Conservation (phyloP, 2,797 vertebrate genomes). For the Antennarius maculatus region DNA sequence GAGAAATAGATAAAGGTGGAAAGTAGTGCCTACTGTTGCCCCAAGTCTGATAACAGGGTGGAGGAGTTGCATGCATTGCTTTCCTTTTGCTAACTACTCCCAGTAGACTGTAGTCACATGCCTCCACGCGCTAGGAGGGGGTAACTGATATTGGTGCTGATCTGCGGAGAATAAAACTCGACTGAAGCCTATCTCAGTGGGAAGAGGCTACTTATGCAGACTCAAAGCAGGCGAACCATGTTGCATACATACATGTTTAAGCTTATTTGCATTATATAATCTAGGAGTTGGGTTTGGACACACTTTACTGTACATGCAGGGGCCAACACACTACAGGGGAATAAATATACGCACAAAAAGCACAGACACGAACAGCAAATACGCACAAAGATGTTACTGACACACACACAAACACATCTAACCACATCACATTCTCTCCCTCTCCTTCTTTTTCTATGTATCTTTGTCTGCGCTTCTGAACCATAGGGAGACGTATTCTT, state of each 20-base stretch:
- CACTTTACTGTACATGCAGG: conserved; percentile 18
- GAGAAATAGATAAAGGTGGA: conserved; percentile 57
- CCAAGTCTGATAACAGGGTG: conserved; percentile 59
- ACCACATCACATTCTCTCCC: conserved; percentile 34
- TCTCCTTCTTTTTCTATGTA: conserved; percentile 44
- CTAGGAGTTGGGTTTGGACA: conserved; percentile 11
- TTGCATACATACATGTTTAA: conserved; percentile 21
- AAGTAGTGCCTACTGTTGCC: conserved; percentile 56
- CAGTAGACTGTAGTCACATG: conserved; percentile 54
- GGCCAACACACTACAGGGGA: conserved; percentile 30
- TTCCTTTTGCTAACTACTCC: conserved; percentile 62
- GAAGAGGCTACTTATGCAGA: conserved; percentile 23
- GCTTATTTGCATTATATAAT: conserved; percentile 35
- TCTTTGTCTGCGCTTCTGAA: conserved; percentile 67
- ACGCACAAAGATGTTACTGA: conserved; percentile 50
- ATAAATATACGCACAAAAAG: conserved; percentile 37
- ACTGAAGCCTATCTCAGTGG: conserved; percentile 32
- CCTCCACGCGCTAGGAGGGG: conserved; percentile 47
- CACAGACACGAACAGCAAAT: conserved; percentile 36
- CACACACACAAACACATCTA: conserved; percentile 48
- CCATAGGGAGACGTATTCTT: conserved; percentile 75
- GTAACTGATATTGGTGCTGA: conserved; percentile 49
- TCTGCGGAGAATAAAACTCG: conserved; percentile 47
- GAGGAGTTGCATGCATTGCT: conserved; percentile 51
- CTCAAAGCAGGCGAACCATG: conserved; percentile 18